These are phyloP conservation scores for Zonotrichia albicollis DNA, from an alignment of 2,797 vertebrate species.

Conservation along the genomic window DNA sequence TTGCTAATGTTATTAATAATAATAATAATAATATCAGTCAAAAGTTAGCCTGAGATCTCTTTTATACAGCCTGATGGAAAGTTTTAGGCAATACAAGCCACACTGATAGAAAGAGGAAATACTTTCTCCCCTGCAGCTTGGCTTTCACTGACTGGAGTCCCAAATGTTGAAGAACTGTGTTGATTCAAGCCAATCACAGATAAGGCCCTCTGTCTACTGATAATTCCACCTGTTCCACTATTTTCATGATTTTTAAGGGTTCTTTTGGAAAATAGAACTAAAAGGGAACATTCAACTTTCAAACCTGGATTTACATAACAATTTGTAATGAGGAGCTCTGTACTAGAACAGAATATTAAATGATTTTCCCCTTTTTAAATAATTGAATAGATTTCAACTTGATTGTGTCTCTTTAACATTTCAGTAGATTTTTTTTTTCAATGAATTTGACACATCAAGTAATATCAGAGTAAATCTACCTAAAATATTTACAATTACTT, in stretches of 20 bases:
- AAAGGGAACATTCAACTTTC: not conserved
- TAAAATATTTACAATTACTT: slow-evolving; percentile 65
- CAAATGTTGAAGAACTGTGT: not conserved
- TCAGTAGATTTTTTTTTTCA: not conserved
- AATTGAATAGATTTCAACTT: slow-evolving; percentile 45
- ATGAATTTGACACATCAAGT: slow-evolving; percentile 28
- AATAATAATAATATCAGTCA: too few species aligned
- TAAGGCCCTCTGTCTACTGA: not conserved
- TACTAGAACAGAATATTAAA: not conserved
- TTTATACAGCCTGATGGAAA: not conserved
- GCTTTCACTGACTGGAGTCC: not conserved
- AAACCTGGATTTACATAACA: not conserved
- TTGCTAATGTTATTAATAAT: too few species aligned
- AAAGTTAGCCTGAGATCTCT: not conserved
- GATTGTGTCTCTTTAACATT: slow-evolving; percentile 42
- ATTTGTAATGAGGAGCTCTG: not conserved
- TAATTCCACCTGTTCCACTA: not conserved
- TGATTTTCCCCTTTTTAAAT: not conserved
- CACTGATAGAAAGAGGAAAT: not conserved
- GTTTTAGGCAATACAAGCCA: not conserved
- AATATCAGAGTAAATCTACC: slow-evolving; percentile 60
- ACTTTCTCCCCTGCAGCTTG: not conserved
- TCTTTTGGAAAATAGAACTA: not conserved
- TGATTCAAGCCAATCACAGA: not conserved
- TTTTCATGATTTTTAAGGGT: not conserved